phyloP scores from a whole-genome alignment of 2,113 vertebrate species.

The Meleagris gallopavo region DNA sequence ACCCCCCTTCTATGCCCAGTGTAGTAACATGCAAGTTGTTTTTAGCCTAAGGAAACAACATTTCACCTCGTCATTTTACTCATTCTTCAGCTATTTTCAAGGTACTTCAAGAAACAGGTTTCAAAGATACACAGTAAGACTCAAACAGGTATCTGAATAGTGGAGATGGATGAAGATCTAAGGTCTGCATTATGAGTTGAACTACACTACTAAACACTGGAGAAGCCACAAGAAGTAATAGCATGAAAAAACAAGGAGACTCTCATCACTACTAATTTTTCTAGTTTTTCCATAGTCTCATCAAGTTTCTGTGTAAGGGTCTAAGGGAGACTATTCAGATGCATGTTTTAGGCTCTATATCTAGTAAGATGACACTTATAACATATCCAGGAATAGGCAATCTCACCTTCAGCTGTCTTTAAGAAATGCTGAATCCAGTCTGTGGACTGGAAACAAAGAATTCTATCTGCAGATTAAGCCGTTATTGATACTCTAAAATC shows the following conservation, averaged over 20 bases:
- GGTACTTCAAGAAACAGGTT: constrained; percentile 22
- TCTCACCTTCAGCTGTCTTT: background rate
- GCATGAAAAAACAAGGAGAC: background rate
- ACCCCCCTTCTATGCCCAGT: background rate
- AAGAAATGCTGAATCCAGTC: background rate
- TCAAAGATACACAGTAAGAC: background rate
- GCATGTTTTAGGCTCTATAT: background rate
- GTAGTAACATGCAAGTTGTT: background rate
- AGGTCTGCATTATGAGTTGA: background rate
- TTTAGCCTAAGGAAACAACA: constrained; percentile 41
- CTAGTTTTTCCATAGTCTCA: background rate
- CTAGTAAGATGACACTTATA: background rate
- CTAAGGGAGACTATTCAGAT: background rate
- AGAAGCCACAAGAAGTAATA: background rate
- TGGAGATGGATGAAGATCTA: background rate
- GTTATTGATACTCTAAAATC: background rate
- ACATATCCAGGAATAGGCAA: background rate
- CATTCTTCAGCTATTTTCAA: background rate
- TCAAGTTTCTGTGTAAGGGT: accelerated
- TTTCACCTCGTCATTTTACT: constrained; percentile 3
- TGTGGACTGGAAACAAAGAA: background rate
- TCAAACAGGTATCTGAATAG: background rate
- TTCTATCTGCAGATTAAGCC: background rate
- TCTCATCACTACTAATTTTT: background rate
- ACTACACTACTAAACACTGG: background rate